Percentiles rank a stretch among this genome's conserved stretches.
Conservation (phyloP, 2,888 invertebrate species). For the Tetranychus piercei region DNA sequence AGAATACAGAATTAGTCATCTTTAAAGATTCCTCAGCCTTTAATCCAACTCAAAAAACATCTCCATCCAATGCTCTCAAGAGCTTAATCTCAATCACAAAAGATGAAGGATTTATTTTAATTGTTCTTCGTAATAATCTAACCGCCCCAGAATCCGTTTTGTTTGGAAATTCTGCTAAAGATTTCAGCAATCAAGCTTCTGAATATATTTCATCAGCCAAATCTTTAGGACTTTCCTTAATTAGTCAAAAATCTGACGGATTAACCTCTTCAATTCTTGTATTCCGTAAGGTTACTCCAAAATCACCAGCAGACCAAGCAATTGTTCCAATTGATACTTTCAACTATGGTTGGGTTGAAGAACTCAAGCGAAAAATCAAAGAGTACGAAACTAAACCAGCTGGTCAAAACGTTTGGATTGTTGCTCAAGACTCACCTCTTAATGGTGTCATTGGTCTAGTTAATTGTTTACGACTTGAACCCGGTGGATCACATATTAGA, state of each 20-base stretch:
- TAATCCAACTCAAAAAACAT: background rate
- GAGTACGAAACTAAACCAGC: constrained; percentile 40
- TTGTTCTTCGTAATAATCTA: constrained; percentile 26
- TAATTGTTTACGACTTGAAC: constrained; percentile 71
- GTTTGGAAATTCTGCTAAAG: background rate
- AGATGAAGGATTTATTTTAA: constrained; percentile 49
- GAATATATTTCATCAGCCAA: constrained; percentile 20
- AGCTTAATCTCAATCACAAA: constrained; percentile 41
- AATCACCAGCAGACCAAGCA: constrained; percentile 17
- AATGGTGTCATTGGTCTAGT: constrained; percentile 70
- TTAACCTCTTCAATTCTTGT: constrained; percentile 41
- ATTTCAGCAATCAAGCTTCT: constrained; percentile 14
- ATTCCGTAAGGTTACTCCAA: constrained; percentile 39
- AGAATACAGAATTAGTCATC: constrained; percentile 30
- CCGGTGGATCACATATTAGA: constrained; percentile 58
- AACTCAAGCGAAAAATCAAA: constrained; percentile 53
- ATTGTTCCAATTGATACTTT: constrained; percentile 22
- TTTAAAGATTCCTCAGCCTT: constrained; percentile 23
- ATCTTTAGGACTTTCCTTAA: constrained; percentile 22
- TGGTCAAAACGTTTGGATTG: constrained; percentile 40
- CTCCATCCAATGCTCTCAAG: constrained; percentile 23
- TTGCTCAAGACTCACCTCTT: constrained; percentile 47
- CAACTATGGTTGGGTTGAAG: constrained; percentile 51
- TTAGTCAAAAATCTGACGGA: constrained; percentile 43
- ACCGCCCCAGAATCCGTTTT: constrained; percentile 26